Evolutionary conservation across 2,888 invertebrate genomes (phyloP).

Genomic region (Lithophane leautieri): DNA sequence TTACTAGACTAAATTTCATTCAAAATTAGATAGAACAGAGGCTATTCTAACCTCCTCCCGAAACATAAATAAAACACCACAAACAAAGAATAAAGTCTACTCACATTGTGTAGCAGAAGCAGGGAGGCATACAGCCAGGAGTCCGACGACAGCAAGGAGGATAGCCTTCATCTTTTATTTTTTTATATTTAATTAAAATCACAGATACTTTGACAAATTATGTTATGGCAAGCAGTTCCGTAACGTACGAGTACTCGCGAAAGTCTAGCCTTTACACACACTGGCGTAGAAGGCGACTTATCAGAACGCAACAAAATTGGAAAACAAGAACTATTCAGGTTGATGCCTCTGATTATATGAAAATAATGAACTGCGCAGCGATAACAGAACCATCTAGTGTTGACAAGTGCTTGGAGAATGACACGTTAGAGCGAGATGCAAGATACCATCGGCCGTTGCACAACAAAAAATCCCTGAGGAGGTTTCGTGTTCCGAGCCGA

Average conservation of each 20-base stretch:
- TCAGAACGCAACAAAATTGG: slow-evolving; percentile 78
- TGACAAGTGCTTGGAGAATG: slow-evolving; percentile 82
- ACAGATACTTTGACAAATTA: slow-evolving; percentile 87
- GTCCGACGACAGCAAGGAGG: slow-evolving; percentile 85
- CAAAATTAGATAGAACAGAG: slow-evolving; percentile 12
- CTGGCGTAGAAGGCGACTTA: slow-evolving; percentile 96
- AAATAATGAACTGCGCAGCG: slow-evolving; percentile 87
- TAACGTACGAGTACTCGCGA: slow-evolving; percentile 75
- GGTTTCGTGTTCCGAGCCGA: slow-evolving; percentile 87
- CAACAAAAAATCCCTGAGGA: slow-evolving; percentile 75
- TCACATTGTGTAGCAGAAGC: slow-evolving; percentile 92
- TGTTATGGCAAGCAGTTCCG: slow-evolving; percentile 65
- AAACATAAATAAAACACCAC: slow-evolving; percentile 47
- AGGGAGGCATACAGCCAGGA: slow-evolving; percentile 87
- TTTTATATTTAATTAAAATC: slow-evolving; percentile 82
- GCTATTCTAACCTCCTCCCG: neutral
- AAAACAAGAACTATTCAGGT: slow-evolving; percentile 77
- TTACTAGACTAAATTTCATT: neutral
- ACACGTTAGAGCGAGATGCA: slow-evolving; percentile 79
- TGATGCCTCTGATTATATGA: slow-evolving; percentile 80
- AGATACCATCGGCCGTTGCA: slow-evolving; percentile 68
- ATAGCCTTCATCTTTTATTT: slow-evolving; percentile 90
- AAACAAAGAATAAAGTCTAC: slow-evolving; percentile 79
- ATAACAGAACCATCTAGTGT: slow-evolving; percentile 84
- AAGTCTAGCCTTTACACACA: slow-evolving; percentile 96